Base-by-base conservation (phyloP, 2,113 vertebrate species). In the Sisor rabdophorus region DNA sequence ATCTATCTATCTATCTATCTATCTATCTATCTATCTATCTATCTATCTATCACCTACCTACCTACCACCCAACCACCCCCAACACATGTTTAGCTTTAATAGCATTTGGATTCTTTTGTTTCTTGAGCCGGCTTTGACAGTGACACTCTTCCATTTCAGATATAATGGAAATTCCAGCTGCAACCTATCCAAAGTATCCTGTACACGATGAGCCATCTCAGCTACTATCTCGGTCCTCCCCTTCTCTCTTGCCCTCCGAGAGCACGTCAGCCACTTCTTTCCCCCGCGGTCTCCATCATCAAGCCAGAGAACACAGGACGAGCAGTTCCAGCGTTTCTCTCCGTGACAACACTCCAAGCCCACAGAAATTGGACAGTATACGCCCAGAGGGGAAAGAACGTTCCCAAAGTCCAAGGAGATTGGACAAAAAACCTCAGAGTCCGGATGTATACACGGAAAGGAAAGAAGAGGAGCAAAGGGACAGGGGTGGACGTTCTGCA, bases 111-210 rank as follows among this genome's bases (percentile, higher is more conserved):
- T 2, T 6, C 2, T 36, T 36, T 2, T 36, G 32, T 44, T 20
- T 4, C 5, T 24, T 11, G 22, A 24, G 54, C 58, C 13, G 5
- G 5, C 44, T 82, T 69, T 87, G 20, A 86, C 26, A 68, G 6
- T 56, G 13, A 68, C 12, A 17, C 24, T 19, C 36, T 70, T 87
- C 79, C 76, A 26, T 86, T 88, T 22, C 86, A 93, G 97, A 93
- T 91, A 88, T 90, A 90, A 91, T 92, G 92, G 93, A 95, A 84
- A 89, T 87, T 87, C 86, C 91, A 86, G 91, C 92, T 80, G 90
- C 93, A 88, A 92, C 85, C 89, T 92, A 96, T 85, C 80, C 86
- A 79, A 88, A 88, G 85, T 82, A 87, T 71, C 85, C 86, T 76
- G 81, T 77, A 79, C 92, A 91, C 76, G 94, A 93, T 80, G 94